Conservation (phyloP, 2,888 invertebrate genomes). For the Drosophila gaucha region DNA sequence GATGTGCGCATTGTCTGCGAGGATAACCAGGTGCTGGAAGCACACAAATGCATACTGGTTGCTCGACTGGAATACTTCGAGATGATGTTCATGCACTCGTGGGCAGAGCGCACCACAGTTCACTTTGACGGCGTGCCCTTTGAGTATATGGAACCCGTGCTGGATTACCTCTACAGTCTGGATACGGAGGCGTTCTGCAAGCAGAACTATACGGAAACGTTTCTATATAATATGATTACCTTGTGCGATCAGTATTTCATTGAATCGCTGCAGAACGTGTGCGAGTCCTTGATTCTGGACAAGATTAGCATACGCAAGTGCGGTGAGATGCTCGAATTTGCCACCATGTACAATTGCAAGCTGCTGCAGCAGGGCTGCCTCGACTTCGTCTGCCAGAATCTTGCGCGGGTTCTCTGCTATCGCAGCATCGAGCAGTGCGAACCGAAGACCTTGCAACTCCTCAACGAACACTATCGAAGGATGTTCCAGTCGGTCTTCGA, state of each 20-base stretch:
- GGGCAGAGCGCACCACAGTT: slow-evolving; percentile 85
- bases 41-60: slow-evolving; percentile 93
- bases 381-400: slow-evolving; percentile 91
- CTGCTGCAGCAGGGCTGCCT: slow-evolving; percentile 90
- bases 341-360: slow-evolving; percentile 90
- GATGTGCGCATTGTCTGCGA: slow-evolving; percentile 88
- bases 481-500: slow-evolving; percentile 86
- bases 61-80: slow-evolving; percentile 94
- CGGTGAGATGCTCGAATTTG: slow-evolving; percentile 90
- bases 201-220: slow-evolving; percentile 88
- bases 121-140: slow-evolving; percentile 80
- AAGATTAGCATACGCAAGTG: slow-evolving; percentile 91
- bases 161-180: slow-evolving; percentile 92
- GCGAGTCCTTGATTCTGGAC: slow-evolving; percentile 88
- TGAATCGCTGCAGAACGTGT: slow-evolving; percentile 89
- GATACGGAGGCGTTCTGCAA: slow-evolving; percentile 87
- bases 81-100: slow-evolving; percentile 92
- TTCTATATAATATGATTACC: slow-evolving; percentile 90
- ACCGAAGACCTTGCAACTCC: slow-evolving; percentile 87
- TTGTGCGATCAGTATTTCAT: slow-evolving; percentile 93
- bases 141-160: slow-evolving; percentile 87
- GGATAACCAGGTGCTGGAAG: slow-evolving; percentile 86
- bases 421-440: slow-evolving; percentile 88
- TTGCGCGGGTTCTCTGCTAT: slow-evolving; percentile 89
- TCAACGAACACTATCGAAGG: slow-evolving; percentile 89